A percentile compares a stretch with the other conserved stretches of the same genome.
Conservation (phyloP, 2,797 vertebrate genomes). For the Perodicticus potto region DNA sequence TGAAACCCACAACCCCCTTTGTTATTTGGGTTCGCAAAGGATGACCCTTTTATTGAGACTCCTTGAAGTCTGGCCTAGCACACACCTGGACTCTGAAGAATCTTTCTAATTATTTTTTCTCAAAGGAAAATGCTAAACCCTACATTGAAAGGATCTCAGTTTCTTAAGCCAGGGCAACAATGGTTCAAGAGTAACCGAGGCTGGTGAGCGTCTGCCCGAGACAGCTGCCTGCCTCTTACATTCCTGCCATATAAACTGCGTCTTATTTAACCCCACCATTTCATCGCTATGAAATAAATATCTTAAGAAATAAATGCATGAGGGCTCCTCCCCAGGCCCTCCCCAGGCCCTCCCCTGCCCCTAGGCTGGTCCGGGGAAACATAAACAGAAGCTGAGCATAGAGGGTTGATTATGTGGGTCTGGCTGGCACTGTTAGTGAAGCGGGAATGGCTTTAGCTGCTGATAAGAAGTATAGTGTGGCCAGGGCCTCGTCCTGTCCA, state of each 20-base stretch:
- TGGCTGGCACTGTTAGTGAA: neutral
- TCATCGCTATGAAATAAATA: slow-evolving; percentile 17
- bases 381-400: neutral
- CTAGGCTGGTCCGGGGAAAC: neutral
- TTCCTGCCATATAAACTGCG: neutral
- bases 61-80: neutral
- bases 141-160: neutral
- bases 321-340: neutral
- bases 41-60: neutral
- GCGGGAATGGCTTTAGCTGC: neutral
- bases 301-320: neutral
- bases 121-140: neutral
- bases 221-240: neutral
- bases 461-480: neutral
- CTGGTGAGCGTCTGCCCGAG: neutral
- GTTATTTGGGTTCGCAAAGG: neutral
- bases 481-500: no score
- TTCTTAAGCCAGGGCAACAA: neutral
- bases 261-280: neutral
- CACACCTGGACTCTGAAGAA: neutral
- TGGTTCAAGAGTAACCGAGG: neutral
- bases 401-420: neutral
- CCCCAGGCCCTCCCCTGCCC: no score
- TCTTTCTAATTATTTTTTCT: neutral
- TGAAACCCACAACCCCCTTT: neutral